Evolutionary conservation across 2,113 vertebrate species (phyloP).

Genomic region (Petaurus breviceps): DNA sequence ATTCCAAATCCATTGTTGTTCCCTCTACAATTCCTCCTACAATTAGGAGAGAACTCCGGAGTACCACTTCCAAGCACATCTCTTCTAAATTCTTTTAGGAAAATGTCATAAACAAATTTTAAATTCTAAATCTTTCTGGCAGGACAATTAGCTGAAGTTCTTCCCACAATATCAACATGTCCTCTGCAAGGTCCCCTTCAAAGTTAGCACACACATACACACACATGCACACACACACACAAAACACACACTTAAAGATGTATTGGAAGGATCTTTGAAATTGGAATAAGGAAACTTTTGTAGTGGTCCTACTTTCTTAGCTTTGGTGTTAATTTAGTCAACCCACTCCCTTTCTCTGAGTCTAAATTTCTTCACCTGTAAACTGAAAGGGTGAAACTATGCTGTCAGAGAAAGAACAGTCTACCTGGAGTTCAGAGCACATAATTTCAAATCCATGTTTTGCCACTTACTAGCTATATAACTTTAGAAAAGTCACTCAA

Average conservation of each 20-base stretch:
- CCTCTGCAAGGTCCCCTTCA: neutral
- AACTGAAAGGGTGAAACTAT: neutral
- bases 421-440: neutral
- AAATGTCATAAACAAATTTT: neutral
- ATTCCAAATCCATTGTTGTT: neutral
- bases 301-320: neutral
- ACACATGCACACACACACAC: too few species aligned
- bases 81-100: neutral
- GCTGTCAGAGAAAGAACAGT: neutral
- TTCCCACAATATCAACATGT: neutral
- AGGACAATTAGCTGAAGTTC: neutral
- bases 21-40: neutral
- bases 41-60: neutral
- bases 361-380: neutral
- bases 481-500: neutral
- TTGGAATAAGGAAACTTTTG: neutral
- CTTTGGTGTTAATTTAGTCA: neutral
- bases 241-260: too few species aligned
- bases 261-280: neutral
- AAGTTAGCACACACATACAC: neutral
- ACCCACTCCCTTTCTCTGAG: neutral
- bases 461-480: neutral
- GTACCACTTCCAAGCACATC: conserved; percentile 11
- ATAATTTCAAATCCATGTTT: neutral
- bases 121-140: neutral